Conservation (phyloP, 2,113 vertebrate species). For the Cavia aperea region DNA sequence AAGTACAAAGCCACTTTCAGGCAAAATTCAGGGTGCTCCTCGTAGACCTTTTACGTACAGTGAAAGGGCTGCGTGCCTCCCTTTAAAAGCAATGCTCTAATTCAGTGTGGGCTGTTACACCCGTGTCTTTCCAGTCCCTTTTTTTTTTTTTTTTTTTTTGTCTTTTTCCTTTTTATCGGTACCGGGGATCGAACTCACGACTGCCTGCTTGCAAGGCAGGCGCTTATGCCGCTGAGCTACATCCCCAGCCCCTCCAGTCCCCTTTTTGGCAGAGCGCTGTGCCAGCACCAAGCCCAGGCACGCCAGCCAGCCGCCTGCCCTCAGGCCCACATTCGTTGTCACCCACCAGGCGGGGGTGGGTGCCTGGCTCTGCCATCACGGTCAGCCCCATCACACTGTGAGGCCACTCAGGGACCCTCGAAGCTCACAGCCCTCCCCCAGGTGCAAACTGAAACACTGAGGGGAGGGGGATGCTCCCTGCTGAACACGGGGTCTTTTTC, state of each 20-base stretch:
- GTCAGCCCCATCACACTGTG: neutral
- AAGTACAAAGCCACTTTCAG: neutral
- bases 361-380: neutral
- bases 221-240: no score
- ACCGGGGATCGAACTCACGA: no score
- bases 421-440: neutral
- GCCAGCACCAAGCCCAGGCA: neutral
- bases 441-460: neutral
- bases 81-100: slow-evolving; percentile 4
- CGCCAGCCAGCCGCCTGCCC: neutral
- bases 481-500: slow-evolving; percentile 4
- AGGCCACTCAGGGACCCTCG: neutral
- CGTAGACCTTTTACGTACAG: neutral
- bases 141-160: neutral
- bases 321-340: neutral
- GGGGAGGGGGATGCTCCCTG: neutral
- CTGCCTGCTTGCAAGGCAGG: no score
- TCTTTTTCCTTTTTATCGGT: no score
- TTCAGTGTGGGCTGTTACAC: neutral
- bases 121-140: neutral
- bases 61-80: neutral
- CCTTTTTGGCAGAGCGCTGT: neutral
- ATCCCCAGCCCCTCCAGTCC: neutral
- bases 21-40: neutral
- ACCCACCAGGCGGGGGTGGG: neutral